Base-by-base conservation (phyloP, 2,113 vertebrate species). In the Aldabrachelys gigantea region DNA sequence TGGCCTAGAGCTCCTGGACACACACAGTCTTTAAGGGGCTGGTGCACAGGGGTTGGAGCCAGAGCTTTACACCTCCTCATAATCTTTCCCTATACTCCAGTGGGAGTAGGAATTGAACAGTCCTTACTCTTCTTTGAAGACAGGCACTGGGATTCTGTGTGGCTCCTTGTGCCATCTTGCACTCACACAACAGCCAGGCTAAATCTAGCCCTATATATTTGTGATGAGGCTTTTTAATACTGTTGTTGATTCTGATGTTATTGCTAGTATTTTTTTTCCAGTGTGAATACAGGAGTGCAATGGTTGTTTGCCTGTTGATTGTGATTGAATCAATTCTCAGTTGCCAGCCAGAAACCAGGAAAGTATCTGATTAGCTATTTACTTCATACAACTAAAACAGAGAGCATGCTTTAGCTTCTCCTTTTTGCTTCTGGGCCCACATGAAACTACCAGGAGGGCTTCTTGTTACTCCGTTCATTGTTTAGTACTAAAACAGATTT, bases 311-410 rank as follows among this genome's bases (percentile, higher is more conserved):
- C 75, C 84, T 80, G 91, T 69, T 53, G 83, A 84, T 31, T 92
- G 93, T 53, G 83, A 49, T 69, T 93, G 54, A 87, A 79, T 94
- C 87, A 93, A 94, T 93, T 91, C 56, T 89, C 62, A 22, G 52
- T 88, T 80, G 56, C 79, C 79, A 86, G 56, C 72, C 79, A 86
- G 44, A 82, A 72, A 47, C 72, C 29, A 85, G 89, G 88, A 85
- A 94, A 90, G 22, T n/a, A 92, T 87, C 89, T 92, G 57, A 96
- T 96, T 96, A 95, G 85, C 72, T 88, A 49, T 24, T 89, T 93
- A 75, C 27, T 35, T 80, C 84, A 56, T 81, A 6, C 27, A 0
- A 16, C n/a, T 72, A 72, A 72, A 38, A 22, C 14, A 1, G 49
- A 82, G 75, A 93, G 84, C 8, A 4, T n/a, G 10, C 49, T 88